phyloP scores from a whole-genome alignment of 1,140 invertebrate genomes.

The Oscheius sp. region DNA sequence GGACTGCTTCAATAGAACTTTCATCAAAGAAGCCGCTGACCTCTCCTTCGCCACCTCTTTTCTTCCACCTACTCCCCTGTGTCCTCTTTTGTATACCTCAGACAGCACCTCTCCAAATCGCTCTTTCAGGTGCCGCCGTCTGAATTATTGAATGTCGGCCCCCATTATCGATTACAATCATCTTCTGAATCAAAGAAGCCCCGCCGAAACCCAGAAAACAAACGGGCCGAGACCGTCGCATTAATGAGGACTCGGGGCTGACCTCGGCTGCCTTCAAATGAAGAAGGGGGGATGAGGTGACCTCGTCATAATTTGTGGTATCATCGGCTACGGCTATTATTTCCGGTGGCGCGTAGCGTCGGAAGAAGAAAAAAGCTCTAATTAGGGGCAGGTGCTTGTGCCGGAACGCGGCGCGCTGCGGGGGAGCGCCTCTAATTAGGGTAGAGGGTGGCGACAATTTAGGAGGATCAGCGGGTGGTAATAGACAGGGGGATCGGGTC shows the following conservation, averaged over 20 bases:
- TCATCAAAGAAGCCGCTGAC: no score
- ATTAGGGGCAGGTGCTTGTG: slow-evolving; percentile 1
- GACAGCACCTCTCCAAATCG: not conserved
- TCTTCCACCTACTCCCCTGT: no score
- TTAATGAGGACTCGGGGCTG: not conserved
- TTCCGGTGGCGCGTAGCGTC: not conserved
- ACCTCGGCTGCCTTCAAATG: not conserved
- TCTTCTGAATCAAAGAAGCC: no score
- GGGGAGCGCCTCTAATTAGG: not conserved
- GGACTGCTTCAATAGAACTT: no score
- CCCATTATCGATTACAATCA: no score
- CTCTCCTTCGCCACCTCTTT: no score
- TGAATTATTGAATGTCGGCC: not conserved
- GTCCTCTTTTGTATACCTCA: no score
- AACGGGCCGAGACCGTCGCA: not conserved
- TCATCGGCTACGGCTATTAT: not conserved
- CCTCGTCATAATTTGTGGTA: not conserved
- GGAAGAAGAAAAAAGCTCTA: not conserved
- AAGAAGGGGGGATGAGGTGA: not conserved
- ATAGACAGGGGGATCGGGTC: not conserved
- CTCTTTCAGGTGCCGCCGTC: not conserved
- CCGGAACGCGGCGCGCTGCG: not conserved
- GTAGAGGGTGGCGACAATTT: no score
- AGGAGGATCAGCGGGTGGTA: no score
- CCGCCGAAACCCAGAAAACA: not conserved